Conservation (phyloP, 2,797 vertebrate species). For the Sphaeramia orbicularis region DNA sequence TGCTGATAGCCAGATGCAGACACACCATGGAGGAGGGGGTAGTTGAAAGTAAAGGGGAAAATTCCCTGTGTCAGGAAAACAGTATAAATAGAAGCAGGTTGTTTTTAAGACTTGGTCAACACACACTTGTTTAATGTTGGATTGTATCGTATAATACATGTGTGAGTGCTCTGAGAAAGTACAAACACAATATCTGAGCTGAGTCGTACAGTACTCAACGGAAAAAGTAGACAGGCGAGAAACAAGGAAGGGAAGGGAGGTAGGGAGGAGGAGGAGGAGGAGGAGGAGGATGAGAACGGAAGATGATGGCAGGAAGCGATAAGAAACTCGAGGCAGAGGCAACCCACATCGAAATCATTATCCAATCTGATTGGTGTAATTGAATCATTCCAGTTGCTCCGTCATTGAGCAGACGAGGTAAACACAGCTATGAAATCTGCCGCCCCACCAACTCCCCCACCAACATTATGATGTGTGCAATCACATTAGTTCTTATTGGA, state of each 20-base stretch:
- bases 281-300: constrained; percentile 16
- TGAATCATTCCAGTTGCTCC: constrained; percentile 81
- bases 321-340: constrained; percentile 72
- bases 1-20: constrained; percentile 66
- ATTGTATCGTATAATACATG: constrained; percentile 28
- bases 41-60: constrained; percentile 28
- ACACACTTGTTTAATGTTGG: constrained; percentile 28
- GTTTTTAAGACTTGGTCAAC: constrained; percentile 39
- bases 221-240: constrained; percentile 44
- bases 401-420: constrained; percentile 79
- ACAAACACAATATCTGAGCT: constrained; percentile 14
- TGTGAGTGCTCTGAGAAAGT: constrained; percentile 18
- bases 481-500: constrained; percentile 84
- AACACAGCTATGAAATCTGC: constrained; percentile 77
- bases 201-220: constrained; percentile 24
- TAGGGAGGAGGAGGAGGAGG: neutral
- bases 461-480: constrained; percentile 77
- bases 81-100: constrained; percentile 39
- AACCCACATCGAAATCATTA: constrained; percentile 79
- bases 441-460: constrained; percentile 15
- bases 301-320: constrained; percentile 72
- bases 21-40: constrained; percentile 26
- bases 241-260: constrained; percentile 11
- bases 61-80: constrained; percentile 47
- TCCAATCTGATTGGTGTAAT: constrained; percentile 82